These are phyloP conservation scores for Fregetta grallaria DNA, from an alignment of 2,113 vertebrate species.

Conservation along the genomic window DNA sequence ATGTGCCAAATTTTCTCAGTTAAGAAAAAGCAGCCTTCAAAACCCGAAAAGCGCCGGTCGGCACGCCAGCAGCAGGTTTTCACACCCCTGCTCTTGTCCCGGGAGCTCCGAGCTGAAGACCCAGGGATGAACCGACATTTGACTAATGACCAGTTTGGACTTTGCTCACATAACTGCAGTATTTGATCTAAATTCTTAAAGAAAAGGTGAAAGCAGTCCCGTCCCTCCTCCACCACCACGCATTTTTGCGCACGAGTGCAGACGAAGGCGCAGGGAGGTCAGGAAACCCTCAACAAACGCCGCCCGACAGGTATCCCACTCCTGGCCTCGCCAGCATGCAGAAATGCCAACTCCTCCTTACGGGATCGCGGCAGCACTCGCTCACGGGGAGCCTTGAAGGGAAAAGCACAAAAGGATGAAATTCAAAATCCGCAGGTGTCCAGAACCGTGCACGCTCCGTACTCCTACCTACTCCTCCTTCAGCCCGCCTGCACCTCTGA, in stretches of 20 bases:
- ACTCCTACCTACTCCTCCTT: background rate
- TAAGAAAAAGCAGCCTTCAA: background rate
- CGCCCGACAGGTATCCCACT: fast-evolving
- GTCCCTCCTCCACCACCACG: background rate
- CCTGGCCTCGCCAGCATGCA: no score
- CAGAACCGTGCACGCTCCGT: background rate
- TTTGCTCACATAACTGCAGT: background rate
- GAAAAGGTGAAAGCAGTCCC: background rate
- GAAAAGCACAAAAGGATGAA: background rate
- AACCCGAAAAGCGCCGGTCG: fast-evolving
- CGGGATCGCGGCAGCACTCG: background rate
- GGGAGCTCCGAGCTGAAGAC: background rate
- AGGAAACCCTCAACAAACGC: fast-evolving
- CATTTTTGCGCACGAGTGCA: fast-evolving
- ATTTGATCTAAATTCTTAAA: background rate
- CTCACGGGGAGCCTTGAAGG: background rate
- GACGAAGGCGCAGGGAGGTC: fast-evolving
- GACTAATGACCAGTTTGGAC: background rate
- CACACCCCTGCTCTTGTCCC: background rate
- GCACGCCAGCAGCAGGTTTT: background rate
- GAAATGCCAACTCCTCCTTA: background rate
- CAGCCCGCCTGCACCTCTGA: fast-evolving
- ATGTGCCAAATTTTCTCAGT: no score
- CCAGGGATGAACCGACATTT: background rate
- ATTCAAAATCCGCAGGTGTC: background rate